Evolutionary conservation across 2,113 vertebrate genomes (phyloP).

Genomic region (Ondatra zibethicus): DNA sequence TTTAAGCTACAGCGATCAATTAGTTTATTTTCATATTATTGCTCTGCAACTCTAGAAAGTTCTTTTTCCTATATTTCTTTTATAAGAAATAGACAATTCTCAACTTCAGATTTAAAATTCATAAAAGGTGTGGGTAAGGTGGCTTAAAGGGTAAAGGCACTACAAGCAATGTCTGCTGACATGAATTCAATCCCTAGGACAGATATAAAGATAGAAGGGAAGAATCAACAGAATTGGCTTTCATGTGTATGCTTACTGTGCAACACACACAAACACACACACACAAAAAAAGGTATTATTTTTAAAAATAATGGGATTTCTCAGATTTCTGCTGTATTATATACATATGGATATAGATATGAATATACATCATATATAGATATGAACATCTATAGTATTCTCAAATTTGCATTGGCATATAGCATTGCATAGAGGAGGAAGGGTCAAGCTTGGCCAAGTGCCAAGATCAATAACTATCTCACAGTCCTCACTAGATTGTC

Average conservation of each 20-base stretch:
- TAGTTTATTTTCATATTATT: neutral
- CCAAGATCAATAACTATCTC: neutral
- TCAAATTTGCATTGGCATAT: neutral
- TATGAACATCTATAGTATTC: neutral
- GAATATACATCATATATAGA: too few species aligned
- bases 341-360: neutral
- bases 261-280: neutral
- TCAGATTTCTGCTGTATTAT: neutral
- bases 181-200: neutral
- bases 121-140: neutral
- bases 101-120: neutral
- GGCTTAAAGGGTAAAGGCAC: neutral
- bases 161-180: neutral
- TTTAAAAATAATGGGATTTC: neutral
- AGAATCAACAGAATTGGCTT: neutral
- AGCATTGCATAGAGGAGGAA: neutral
- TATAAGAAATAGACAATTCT: neutral
- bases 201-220: neutral
- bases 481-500: neutral
- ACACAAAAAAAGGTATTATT: neutral
- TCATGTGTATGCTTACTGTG: neutral
- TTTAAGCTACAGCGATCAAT: neutral
- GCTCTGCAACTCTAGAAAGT: neutral
- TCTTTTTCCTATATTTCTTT: neutral
- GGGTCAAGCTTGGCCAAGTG: neutral